A percentile compares a stretch with the other conserved stretches of the same genome.
phyloP scores from a whole-genome alignment of 2,113 vertebrate species.

The Scolopax mira region DNA sequence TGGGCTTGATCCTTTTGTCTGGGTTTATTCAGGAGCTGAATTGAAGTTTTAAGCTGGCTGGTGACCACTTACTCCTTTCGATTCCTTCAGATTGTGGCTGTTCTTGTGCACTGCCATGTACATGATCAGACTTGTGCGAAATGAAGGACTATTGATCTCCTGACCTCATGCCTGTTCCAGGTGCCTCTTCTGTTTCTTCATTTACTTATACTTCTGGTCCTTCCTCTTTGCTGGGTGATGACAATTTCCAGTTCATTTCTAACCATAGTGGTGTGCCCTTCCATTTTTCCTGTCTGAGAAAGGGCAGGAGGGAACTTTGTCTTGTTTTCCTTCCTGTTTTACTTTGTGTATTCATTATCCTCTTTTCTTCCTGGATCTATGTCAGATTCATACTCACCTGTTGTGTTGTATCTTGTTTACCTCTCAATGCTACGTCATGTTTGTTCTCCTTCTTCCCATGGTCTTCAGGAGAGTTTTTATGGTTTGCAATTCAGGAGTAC shows the following conservation, averaged over 20 bases:
- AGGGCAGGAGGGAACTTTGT: neutral
- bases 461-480: neutral
- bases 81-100: neutral
- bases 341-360: neutral
- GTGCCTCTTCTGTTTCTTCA: neutral
- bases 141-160: neutral
- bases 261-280: neutral
- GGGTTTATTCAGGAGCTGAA: neutral
- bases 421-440: fast-evolving
- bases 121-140: neutral
- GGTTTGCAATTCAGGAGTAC: neutral
- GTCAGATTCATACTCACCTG: neutral
- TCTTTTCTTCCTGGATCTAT: neutral
- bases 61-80: neutral
- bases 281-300: neutral
- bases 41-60: neutral
- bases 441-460: neutral
- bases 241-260: neutral
- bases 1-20: neutral
- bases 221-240: neutral
- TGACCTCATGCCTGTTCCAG: neutral
- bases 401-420: neutral
- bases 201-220: neutral
- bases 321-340: neutral
- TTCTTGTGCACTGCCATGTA: neutral